Evolutionary conservation across 2,113 vertebrate species (phyloP).

Genomic region (Zapornia atra): DNA sequence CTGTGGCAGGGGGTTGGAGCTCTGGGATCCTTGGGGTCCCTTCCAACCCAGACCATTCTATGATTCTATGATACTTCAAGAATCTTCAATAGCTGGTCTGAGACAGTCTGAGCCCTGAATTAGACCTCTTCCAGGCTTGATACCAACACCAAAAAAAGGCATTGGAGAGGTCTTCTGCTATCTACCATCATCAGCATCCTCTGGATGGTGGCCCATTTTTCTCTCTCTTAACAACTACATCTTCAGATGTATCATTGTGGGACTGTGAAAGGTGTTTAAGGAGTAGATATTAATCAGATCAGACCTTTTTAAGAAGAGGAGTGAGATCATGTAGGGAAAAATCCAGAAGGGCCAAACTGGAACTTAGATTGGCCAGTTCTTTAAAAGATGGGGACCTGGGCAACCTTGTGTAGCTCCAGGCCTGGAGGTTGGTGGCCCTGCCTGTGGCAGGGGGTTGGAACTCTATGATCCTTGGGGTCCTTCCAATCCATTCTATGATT

Average conservation of each 20-base stretch:
- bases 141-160: neutral
- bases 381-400: too few relatives aligned
- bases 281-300: neutral
- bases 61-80: neutral
- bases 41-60: too few relatives aligned
- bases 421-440: too few relatives aligned
- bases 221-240: neutral
- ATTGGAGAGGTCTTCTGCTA: neutral
- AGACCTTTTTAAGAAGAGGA: neutral
- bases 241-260: neutral
- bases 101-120: rapidly evolving
- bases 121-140: neutral
- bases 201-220: rapidly evolving
- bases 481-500: too few relatives aligned
- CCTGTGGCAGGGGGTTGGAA: too few relatives aligned
- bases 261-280: neutral
- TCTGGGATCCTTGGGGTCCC: too few relatives aligned
- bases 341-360: too few relatives aligned
- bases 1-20: too few relatives aligned
- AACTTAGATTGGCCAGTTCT: too few relatives aligned
- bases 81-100: neutral
- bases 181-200: neutral
- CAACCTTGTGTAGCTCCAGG: too few relatives aligned
- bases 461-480: too few relatives aligned
- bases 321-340: too few relatives aligned